Evolutionary conservation across 1,140 invertebrate genomes (phyloP).

Genomic region (Meloidogyne chitwoodi): DNA sequence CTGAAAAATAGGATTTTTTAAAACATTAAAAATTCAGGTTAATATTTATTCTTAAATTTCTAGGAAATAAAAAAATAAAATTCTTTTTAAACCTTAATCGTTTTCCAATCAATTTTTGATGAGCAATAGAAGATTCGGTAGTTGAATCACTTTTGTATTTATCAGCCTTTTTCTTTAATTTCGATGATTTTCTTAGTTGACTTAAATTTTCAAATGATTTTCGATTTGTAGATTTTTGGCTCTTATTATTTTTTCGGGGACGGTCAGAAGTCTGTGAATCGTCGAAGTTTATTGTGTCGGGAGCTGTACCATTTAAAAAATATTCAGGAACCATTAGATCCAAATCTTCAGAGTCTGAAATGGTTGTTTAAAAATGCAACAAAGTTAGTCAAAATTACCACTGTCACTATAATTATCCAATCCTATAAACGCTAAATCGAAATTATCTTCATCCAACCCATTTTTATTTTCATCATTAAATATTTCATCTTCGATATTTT

Average conservation of each 20-base stretch:
- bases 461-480: not conserved
- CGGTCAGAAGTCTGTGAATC: not conserved
- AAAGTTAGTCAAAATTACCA: not conserved
- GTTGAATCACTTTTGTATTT: not conserved
- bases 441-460: not conserved
- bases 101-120: not conserved
- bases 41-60: no score
- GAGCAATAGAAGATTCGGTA: not conserved
- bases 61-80: not conserved
- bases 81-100: not conserved
- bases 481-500: not conserved
- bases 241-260: not conserved
- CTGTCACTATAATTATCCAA: not conserved
- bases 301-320: not conserved
- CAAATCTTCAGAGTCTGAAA: conserved; percentile 6
- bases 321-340: not conserved
- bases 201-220: not conserved
- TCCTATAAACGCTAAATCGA: not conserved
- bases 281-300: not conserved
- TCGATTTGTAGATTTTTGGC: not conserved
- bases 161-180: not conserved
- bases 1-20: not conserved
- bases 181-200: no score
- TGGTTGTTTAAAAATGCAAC: not conserved
- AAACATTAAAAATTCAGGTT: no score